Conservation (phyloP, 92 coral and sea anemone genomes). For the Porites rus region DNA sequence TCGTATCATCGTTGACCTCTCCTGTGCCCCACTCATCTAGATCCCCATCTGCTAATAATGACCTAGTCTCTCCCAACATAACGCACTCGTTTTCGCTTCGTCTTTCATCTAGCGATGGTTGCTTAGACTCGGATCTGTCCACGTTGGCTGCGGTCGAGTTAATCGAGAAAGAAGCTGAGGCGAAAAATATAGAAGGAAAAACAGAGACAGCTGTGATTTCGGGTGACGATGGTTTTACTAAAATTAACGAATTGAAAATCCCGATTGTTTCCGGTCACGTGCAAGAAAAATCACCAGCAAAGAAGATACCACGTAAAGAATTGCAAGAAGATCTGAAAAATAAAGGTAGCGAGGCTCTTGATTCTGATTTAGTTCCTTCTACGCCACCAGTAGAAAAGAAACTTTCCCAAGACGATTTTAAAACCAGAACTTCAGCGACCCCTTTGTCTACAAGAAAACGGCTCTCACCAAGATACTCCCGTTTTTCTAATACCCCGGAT, state of each 20-base stretch:
- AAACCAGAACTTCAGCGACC: slow-evolving; percentile 35
- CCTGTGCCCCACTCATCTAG: slow-evolving; percentile 3
- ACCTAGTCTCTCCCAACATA: slow-evolving; percentile 1
- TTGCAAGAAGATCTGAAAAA: background rate
- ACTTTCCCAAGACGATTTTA: slow-evolving; percentile 36
- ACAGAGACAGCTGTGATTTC: background rate
- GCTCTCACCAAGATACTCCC: slow-evolving; percentile 19
- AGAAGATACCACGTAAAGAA: slow-evolving; percentile 22
- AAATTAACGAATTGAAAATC: background rate
- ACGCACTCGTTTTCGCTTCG: slow-evolving; percentile 77
- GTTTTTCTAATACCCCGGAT: slow-evolving; percentile 20
- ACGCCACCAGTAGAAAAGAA: slow-evolving; percentile 53
- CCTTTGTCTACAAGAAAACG: slow-evolving; percentile 43
- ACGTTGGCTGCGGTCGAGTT: slow-evolving; percentile 72
- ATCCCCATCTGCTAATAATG: slow-evolving; percentile 10
- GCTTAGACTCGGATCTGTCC: slow-evolving; percentile 73
- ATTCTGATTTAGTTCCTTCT: slow-evolving; percentile 44
- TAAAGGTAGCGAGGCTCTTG: slow-evolving; percentile 1
- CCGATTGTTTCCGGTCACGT: background rate
- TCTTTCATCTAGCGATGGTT: slow-evolving; percentile 80
- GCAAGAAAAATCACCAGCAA: slow-evolving; percentile 14
- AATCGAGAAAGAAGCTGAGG: slow-evolving; percentile 58
- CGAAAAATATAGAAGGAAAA: background rate
- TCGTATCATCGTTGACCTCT: slow-evolving; percentile 26
- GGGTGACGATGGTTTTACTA: slow-evolving; percentile 4